phyloP scores from a whole-genome alignment of 2,888 invertebrate genomes.

The Dryobota labecula region DNA sequence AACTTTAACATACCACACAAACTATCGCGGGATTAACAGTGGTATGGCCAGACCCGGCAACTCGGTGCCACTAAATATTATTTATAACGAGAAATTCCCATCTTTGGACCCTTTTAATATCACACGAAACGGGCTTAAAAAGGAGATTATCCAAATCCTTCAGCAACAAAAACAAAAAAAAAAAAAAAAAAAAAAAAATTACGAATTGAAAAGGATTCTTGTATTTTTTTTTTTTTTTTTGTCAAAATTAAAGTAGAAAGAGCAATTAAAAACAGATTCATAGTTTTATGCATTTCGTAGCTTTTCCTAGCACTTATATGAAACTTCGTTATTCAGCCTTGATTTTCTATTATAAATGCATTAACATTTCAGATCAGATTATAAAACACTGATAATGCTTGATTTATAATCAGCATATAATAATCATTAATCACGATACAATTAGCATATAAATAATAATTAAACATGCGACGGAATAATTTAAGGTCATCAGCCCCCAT shows the following conservation, averaged over 20 bases:
- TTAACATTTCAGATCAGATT: constrained; percentile 20
- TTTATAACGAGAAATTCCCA: no score
- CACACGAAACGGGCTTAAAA: no score
- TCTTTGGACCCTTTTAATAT: no score
- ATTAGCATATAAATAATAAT: constrained; percentile 43
- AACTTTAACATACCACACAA: no score
- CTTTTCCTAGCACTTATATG: not conserved
- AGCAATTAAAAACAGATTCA: constrained; percentile 1
- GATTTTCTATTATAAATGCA: constrained; percentile 10
- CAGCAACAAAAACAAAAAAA: no score
- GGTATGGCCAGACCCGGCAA: no score
- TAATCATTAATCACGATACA: constrained; percentile 31
- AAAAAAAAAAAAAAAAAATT: no score
- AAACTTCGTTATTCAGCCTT: not conserved
- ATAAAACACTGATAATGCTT: constrained; percentile 18
- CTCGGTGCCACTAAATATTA: no score
- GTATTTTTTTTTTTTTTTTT: not conserved
- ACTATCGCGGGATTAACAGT: no score
- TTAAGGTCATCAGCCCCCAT: constrained; percentile 46
- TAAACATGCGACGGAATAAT: constrained; percentile 32
- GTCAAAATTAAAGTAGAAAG: not conserved
- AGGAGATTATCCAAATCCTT: no score
- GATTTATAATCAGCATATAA: constrained; percentile 32
- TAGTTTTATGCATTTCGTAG: constrained; percentile 9
- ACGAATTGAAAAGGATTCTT: not conserved